Base-by-base conservation (phyloP, 2,797 vertebrate genomes). In the Enteromius fasciolatus region DNA sequence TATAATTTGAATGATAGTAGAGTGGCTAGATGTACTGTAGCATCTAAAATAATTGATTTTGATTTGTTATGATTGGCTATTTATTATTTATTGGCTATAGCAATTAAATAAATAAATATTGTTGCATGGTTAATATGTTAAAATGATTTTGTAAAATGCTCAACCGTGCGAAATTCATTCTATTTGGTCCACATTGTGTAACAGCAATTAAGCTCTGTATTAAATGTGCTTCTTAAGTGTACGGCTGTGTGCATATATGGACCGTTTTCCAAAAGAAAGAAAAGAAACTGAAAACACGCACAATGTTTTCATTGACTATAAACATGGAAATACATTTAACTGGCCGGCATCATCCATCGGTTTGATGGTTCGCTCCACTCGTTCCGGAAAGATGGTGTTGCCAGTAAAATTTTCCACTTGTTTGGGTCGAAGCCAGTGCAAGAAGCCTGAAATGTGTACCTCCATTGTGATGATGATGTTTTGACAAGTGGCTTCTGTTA, bases 401-500 rank as follows among this genome's bases (percentile, higher is more conserved):
- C 80, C 61, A 77, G 75, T 69, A 46, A 70, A 48, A 76, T 31
- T 3, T 83, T 83, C 81, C 81, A 61, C 20, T 83, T 48, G 52
- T 77, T 77, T 70, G 74, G 28, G 52, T 23, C 12, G 15, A 77
- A 25, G 74, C 81, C 81, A 83, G 66, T 11, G 17, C 73, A 46
- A 82, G 73, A 76, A 76, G 73, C 46, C 59, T 75, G 61, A 81
- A 64, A 81, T 82, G 73, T 76, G 81, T 59, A 69, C 50, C 73
- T 77, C 20, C 52, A 77, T 83, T 83, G 81, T 77, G 50, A 77
- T 69, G 64, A 76, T 76, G 81, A 70, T 83, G 74, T 83, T 83
- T 83, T 70, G 81, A 77, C 81, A 83, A 70, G 81, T 83, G 74
- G 81, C 81, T 83, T 77, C 73, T 83, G 81, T 83, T 83, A 77